A percentile compares a stretch with the other conserved stretches of the same genome.
These are phyloP conservation scores for Cephalopterus ornatus DNA, from an alignment of 2,113 vertebrate species.

Conservation along the genomic window DNA sequence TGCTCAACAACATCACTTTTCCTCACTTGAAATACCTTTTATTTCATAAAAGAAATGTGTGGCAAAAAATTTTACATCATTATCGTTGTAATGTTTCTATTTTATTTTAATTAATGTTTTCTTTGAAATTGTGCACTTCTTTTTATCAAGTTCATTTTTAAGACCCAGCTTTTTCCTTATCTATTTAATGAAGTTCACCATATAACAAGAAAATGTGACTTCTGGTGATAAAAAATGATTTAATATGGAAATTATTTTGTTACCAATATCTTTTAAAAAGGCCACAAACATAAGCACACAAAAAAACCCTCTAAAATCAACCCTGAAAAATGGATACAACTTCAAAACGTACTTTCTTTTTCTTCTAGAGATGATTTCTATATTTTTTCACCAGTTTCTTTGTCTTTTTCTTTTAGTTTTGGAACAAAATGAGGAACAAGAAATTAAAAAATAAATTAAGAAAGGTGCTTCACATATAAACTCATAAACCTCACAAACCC, in stretches of 20 bases:
- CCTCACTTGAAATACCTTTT: background rate
- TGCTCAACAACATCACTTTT: background rate
- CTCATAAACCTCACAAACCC: background rate
- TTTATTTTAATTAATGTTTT: constrained; percentile 13
- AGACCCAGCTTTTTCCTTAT: background rate
- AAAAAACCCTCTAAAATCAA: background rate
- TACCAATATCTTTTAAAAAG: background rate
- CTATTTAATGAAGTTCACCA: background rate
- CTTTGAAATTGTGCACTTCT: background rate
- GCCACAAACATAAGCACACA: background rate
- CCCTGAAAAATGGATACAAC: background rate
- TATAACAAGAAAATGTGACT: background rate
- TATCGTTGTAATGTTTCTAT: background rate
- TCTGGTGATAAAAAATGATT: background rate
- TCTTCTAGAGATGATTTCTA: background rate
- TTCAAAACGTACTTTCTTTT: background rate
- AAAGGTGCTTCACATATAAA: rapidly evolving
- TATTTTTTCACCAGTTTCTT: background rate
- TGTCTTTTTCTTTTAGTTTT: background rate
- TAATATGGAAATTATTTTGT: background rate
- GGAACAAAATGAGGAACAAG: background rate
- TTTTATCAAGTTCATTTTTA: constrained; percentile 12
- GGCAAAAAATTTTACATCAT: background rate
- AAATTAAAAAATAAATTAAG: background rate
- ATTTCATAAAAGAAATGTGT: background rate